These are phyloP conservation scores for Gambusia holbrooki DNA, from an alignment of 2,113 vertebrate species.

Conservation along the genomic window DNA sequence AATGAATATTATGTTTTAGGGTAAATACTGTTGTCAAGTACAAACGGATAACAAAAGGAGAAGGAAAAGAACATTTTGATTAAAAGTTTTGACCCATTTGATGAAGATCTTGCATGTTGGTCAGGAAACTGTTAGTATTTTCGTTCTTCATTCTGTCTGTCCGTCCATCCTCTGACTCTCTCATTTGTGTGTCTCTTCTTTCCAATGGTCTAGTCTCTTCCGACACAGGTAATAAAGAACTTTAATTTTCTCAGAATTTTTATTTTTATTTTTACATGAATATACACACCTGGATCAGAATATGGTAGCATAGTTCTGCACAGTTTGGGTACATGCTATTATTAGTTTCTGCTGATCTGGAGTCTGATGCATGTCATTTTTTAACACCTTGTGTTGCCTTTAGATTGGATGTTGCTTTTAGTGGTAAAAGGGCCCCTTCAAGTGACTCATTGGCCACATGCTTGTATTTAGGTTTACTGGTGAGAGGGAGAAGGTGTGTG, in stretches of 20 bases:
- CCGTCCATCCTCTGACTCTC: slow-evolving; percentile 65
- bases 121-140: slow-evolving; percentile 28
- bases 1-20: background rate
- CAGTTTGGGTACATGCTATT: slow-evolving; percentile 22
- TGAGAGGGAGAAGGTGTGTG: background rate
- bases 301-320: slow-evolving; percentile 1
- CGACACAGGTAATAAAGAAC: slow-evolving; percentile 79
- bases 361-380: slow-evolving; percentile 15
- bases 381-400: slow-evolving; percentile 11
- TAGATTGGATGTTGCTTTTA: slow-evolving; percentile 58
- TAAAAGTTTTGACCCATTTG: background rate
- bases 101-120: slow-evolving; percentile 1
- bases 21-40: background rate
- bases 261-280: slow-evolving; percentile 34
- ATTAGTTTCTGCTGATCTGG: slow-evolving; percentile 4
- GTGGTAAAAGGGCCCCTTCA: slow-evolving; percentile 32
- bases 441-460: background rate
- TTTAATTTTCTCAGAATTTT: slow-evolving; percentile 63
- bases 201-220: slow-evolving; percentile 80
- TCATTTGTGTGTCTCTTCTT: slow-evolving; percentile 72
- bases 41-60: background rate
- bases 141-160: slow-evolving; percentile 49
- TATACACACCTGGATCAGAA: slow-evolving; percentile 7
- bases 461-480: background rate
- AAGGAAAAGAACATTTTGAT: background rate